Evolutionary conservation across 2,113 vertebrate species (phyloP).

Genomic region (Ammodytes dubius): DNA sequence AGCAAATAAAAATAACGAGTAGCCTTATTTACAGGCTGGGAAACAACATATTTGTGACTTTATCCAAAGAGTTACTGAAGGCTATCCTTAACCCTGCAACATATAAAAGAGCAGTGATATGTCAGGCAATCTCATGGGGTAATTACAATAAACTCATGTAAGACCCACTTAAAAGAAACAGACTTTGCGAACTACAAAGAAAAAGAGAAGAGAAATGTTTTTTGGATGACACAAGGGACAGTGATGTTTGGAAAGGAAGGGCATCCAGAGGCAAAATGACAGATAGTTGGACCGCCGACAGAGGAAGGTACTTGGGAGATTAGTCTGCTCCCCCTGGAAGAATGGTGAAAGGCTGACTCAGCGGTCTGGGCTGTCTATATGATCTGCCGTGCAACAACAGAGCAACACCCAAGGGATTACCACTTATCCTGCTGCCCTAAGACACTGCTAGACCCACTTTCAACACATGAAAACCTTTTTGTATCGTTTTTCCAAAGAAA

Average conservation of each 20-base stretch:
- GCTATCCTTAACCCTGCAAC: background rate
- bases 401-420: constrained; percentile 57
- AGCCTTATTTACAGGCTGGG: constrained; percentile 33
- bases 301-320: constrained; percentile 59
- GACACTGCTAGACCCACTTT: constrained; percentile 62
- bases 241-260: constrained; percentile 41
- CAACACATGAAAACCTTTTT: constrained; percentile 52
- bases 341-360: constrained; percentile 73
- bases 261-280: constrained; percentile 42
- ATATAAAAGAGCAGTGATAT: constrained; percentile 6
- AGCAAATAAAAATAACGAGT: background rate
- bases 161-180: constrained; percentile 30
- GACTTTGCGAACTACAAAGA: constrained; percentile 28
- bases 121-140: constrained; percentile 1
- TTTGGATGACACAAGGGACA: constrained; percentile 10
- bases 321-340: constrained; percentile 59
- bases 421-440: constrained; percentile 74
- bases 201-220: constrained; percentile 28
- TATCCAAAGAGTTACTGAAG: constrained; percentile 8
- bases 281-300: constrained; percentile 65
- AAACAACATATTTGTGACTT: constrained; percentile 7
- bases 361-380: constrained; percentile 48
- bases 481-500: constrained; percentile 24
- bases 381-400: constrained; percentile 56
- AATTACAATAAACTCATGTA: constrained; percentile 13